Base-by-base conservation (phyloP, 2,888 invertebrate species). In the Eremobia ochroleuca region DNA sequence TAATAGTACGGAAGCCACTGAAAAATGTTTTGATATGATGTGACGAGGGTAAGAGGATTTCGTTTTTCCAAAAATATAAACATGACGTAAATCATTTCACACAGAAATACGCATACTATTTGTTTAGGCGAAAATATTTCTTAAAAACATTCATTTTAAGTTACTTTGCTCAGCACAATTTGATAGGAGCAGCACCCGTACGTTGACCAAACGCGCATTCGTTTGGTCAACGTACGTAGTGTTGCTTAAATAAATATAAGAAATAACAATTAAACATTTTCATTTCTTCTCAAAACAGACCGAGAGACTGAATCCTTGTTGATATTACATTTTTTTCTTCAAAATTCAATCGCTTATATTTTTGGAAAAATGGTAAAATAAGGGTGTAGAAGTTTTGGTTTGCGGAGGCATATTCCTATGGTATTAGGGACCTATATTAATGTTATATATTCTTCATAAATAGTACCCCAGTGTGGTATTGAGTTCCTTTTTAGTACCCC, bases 11-110 rank as follows among this genome's bases (percentile, higher is more conserved):
- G 88, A 85, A 0, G 37, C 40, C 0, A 90, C 89, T 2, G 92
- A 90, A 9, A 92, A 86, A 1, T 96, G 96, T 78, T 94, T 93
- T 88, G 94, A 95, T 58, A 93, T 93, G 90, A 87, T 88, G 69
- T 90, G 61, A 55, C 25, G n/a, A 11, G 0, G 2, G 9, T 8
- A 11, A 9, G 3, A 1, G n/a, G 0, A 4, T 28, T n/a, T n/a
- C 3, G 13, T 68, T 77, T 83, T 79, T 65, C 49, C 83, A 79
- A 59, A 59, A 49, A 79, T 83, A 77, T 76, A 49, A 73, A 79
- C 0, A 2, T 11, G 1, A 25, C 15, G 3, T 5, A 25, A 28
- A 6, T 21, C 6, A 25, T 13, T 31, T 66, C 11, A n/a, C 13
- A 25, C 55, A 37, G 6, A 25, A 43, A 43, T 43, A 43, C 15